Evolutionary conservation across 2,113 vertebrate genomes (phyloP).

Genomic region (Geococcyx californianus): DNA sequence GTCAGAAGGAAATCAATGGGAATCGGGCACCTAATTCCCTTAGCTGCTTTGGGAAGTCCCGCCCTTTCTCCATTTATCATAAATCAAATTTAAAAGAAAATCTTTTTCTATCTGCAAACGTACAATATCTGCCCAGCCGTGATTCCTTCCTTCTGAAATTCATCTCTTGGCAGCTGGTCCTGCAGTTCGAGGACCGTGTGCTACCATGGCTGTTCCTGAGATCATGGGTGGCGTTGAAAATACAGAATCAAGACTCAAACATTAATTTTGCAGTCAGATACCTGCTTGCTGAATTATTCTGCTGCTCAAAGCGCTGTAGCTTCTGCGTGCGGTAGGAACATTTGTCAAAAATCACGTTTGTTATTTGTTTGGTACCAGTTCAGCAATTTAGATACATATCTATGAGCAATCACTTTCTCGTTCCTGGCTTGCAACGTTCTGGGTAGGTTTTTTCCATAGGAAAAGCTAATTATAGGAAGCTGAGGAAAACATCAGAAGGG

Average conservation of each 20-base stretch:
- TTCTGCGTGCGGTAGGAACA: not conserved
- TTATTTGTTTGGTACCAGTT: not conserved
- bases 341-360: conserved; percentile 29
- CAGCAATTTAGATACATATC: conserved; percentile 17
- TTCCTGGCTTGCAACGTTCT: not conserved
- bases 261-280: not conserved
- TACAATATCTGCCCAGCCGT: not conserved
- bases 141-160: not conserved
- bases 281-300: not conserved
- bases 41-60: conserved; percentile 61
- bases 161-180: not conserved
- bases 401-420: not conserved
- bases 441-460: not conserved
- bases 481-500: not conserved
- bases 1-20: conserved; percentile 67
- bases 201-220: rapidly evolving
- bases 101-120: not conserved
- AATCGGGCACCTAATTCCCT: conserved; percentile 64
- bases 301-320: not conserved
- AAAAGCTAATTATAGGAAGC: not conserved
- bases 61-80: conserved; percentile 35
- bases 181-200: not conserved
- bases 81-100: conserved; percentile 54
- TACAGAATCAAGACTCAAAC: not conserved
- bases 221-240: not conserved